Evolutionary conservation across 1,140 invertebrate genomes (phyloP).

Genomic region (Macrobrachium rosenbergii): DNA sequence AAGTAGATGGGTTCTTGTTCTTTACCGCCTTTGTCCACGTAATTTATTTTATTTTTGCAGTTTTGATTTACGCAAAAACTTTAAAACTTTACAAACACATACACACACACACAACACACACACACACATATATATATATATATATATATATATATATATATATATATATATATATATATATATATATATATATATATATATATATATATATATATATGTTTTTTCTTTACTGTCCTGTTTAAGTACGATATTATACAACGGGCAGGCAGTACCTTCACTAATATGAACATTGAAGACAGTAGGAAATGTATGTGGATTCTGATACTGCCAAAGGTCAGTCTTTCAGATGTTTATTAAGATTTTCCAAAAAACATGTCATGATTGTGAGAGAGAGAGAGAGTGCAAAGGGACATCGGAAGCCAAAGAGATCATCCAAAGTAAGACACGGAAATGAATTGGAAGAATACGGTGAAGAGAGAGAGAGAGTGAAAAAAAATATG

Average conservation of each 20-base stretch:
- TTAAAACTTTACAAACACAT: constrained; percentile 15
- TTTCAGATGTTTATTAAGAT: not conserved
- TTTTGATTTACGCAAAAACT: not conserved
- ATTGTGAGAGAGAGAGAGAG: constrained; percentile 15
- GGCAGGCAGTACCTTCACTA: too few species aligned
- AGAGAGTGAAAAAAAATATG: too few species aligned
- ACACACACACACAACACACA: constrained; percentile 4
- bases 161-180: constrained; percentile 40
- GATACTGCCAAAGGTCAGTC: not conserved
- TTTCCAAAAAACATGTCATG: too few species aligned
- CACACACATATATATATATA: constrained; percentile 19
- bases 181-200: constrained; percentile 40
- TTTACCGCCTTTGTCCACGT: too few species aligned
- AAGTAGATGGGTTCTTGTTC: too few species aligned
- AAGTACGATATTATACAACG: too few species aligned
- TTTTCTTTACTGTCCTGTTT: too few species aligned
- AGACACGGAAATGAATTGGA: not conserved
- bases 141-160: not conserved
- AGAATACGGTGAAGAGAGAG: not conserved
- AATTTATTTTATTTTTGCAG: too few species aligned
- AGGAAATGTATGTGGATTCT: not conserved
- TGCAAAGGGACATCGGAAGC: not conserved
- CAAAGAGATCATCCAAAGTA: not conserved
- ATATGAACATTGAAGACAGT: too few species aligned
- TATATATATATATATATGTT: not conserved